These are phyloP conservation scores for Ceyx margarethae DNA, from an alignment of 2,113 vertebrate genomes.

Conservation along the genomic window DNA sequence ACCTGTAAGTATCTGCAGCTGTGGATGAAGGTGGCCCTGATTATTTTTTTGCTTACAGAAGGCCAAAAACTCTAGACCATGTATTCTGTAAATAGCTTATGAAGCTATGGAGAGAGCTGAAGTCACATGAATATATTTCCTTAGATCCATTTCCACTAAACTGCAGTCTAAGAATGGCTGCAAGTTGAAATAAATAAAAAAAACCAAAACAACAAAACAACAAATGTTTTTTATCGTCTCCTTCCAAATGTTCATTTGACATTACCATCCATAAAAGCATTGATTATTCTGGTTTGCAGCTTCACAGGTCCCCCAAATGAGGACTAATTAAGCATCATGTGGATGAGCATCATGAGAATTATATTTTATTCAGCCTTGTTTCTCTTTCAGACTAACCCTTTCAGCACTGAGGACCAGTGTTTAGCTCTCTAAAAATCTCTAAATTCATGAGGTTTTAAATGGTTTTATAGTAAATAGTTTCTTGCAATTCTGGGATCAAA, in stretches of 20 bases:
- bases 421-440: background rate
- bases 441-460: background rate
- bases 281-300: constrained; percentile 13
- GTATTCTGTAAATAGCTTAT: background rate
- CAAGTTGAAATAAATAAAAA: background rate
- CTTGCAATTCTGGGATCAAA: background rate
- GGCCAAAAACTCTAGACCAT: background rate
- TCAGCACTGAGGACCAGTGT: background rate
- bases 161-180: background rate
- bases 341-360: constrained; percentile 2
- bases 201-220: background rate
- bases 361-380: constrained; percentile 22
- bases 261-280: background rate
- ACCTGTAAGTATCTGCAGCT: background rate
- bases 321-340: constrained; percentile 26
- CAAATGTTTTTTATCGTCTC: background rate
- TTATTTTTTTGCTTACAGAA: background rate
- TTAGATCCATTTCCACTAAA: background rate
- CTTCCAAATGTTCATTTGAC: background rate
- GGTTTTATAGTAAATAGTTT: background rate
- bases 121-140: background rate
- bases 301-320: background rate
- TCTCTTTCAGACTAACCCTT: background rate
- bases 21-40: background rate
- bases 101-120: background rate